Conservation (phyloP, 2,888 invertebrate species). For the Drosophila niveifrons region DNA sequence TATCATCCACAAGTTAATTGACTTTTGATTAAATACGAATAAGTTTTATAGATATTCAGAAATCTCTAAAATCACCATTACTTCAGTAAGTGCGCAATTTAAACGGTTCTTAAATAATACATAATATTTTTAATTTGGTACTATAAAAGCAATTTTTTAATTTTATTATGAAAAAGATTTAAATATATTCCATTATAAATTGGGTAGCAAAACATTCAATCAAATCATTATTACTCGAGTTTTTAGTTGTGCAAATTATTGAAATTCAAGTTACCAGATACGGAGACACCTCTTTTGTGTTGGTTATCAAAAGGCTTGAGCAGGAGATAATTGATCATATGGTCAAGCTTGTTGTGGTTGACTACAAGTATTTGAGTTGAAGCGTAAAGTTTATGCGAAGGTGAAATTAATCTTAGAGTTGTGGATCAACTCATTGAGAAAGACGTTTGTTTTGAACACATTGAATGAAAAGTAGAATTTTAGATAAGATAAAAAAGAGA, state of each 20-base stretch:
- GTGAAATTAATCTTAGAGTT: conserved; percentile 18
- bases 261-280: conserved; percentile 65
- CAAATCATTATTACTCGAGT: conserved; percentile 70
- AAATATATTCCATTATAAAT: too few species aligned
- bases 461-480: neutral
- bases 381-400: conserved; percentile 67
- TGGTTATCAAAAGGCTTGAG: conserved; percentile 57
- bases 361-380: conserved; percentile 74
- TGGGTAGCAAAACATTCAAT: conserved; percentile 11
- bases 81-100: too few species aligned
- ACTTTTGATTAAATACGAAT: too few species aligned
- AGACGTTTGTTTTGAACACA: neutral
- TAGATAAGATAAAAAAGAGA: conserved; percentile 10
- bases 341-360: conserved; percentile 51
- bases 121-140: too few species aligned
- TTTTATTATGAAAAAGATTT: too few species aligned
- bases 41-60: too few species aligned
- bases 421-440: conserved; percentile 14
- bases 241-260: conserved; percentile 75
- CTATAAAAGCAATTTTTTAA: too few species aligned
- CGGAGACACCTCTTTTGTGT: conserved; percentile 77
- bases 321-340: conserved; percentile 59
- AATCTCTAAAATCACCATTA: too few species aligned
- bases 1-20: too few species aligned
- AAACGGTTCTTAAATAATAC: too few species aligned